A percentile compares a stretch with the other conserved stretches of the same genome.
These are phyloP conservation scores for Ginglymostoma cirratum DNA, from an alignment of 2,113 vertebrate species.

Conservation along the genomic window DNA sequence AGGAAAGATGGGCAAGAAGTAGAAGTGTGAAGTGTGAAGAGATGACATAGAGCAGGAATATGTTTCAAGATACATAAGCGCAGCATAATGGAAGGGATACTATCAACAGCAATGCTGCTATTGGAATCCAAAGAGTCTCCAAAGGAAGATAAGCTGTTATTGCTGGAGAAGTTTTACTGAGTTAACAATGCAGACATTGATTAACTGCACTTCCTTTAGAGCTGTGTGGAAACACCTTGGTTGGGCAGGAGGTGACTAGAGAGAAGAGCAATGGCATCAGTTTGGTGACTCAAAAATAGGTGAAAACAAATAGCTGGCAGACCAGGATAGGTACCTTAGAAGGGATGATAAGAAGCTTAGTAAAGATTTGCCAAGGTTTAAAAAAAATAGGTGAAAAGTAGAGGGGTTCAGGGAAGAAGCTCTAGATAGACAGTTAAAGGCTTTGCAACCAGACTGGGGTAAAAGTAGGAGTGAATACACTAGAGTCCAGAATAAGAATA, in stretches of 20 bases:
- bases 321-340: background rate
- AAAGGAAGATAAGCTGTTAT: background rate
- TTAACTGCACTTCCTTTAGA: background rate
- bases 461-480: background rate
- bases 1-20: background rate
- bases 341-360: background rate
- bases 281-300: background rate
- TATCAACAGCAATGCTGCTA: background rate
- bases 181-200: background rate
- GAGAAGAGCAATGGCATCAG: background rate
- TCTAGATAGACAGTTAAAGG: background rate
- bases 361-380: background rate
- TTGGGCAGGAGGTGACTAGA: background rate
- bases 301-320: background rate
- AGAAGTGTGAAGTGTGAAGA: background rate
- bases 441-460: background rate
- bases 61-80: background rate
- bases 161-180: background rate
- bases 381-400: background rate
- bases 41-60: background rate
- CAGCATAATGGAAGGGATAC: background rate
- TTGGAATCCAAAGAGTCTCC: background rate
- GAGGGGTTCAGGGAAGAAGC: background rate
- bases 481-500: background rate
- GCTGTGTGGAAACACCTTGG: too few relatives aligned